Percentiles rank a stretch among this genome's conserved stretches.
These are phyloP conservation scores for Meghimatium bilineatum DNA, from an alignment of 2,888 invertebrate genomes.

Conservation along the genomic window DNA sequence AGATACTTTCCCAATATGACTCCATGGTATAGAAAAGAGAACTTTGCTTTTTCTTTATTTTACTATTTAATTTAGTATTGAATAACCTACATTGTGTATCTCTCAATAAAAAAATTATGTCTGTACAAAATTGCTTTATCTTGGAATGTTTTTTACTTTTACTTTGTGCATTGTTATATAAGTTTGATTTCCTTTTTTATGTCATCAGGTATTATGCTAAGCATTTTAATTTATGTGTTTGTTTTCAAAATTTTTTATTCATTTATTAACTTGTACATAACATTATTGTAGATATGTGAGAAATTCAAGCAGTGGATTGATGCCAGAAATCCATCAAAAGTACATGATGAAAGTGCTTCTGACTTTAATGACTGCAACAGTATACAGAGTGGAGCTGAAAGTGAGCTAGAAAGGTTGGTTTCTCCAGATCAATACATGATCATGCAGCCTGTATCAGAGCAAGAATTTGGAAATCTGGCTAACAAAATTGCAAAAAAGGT, in stretches of 20 bases:
- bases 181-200: no score
- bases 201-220: no score
- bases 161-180: no score
- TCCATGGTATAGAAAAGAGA: no score
- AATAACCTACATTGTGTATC: no score
- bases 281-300: neutral
- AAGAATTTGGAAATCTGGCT: slow-evolving; percentile 48
- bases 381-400: slow-evolving; percentile 40
- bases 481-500: slow-evolving; percentile 49
- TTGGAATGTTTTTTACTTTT: no score
- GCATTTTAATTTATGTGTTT: neutral
- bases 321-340: neutral
- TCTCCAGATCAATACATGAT: slow-evolving; percentile 24
- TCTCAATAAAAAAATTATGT: no score
- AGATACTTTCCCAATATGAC: no score
- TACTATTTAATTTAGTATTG: no score
- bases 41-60: no score
- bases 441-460: slow-evolving; percentile 42
- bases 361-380: slow-evolving; percentile 38
- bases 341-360: neutral
- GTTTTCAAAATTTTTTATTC: neutral
- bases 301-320: slow-evolving; percentile 34
- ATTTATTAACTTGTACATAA: neutral
- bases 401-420: slow-evolving; percentile 45
- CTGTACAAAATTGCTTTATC: no score